Base-by-base conservation (phyloP, 1,140 invertebrate species). In the Penaeus indicus region DNA sequence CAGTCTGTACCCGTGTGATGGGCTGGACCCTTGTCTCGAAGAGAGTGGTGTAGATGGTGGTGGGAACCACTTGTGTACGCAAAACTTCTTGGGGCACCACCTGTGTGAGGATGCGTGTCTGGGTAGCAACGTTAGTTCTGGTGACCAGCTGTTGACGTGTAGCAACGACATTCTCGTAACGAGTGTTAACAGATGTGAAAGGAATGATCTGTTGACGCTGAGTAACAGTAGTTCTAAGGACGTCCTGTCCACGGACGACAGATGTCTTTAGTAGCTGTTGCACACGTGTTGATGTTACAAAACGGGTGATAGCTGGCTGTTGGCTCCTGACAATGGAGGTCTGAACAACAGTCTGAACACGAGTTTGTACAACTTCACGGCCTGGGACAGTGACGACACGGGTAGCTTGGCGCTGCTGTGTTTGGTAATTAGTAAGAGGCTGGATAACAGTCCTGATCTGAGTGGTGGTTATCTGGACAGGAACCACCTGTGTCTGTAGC, bases 1-100 rank as follows among this genome's bases (percentile, higher is more conserved):
- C 85, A 10, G 86, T 88, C 89, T 84, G 86, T 18, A 88, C 83
- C 81, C 84, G 89, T 60, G 86, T 90, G 85, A 90, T 85, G 80
- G 89, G 82, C 77, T 88, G 85, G n/a, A 88, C 84, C 22, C 64
- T 54, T 21, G 86, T 88, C 81, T 84, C 47, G 38, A 75, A 89
- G 47, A 67, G 22, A 77, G 88, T 89, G 62, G 83, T 85, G 83
- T 79, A 85, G 83, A 89, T 81, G 77, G 78, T 81, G 54, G 25
- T 88, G 75, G 85, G 79, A 60, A 87, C 84, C 54, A 85, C 83
- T n/a, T 80, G 89, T 10, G 89, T 90, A 1, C 61, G 27, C 4
- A 90, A 85, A 4, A 90, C 85, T 72, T 87, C 86, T n/a, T 90
- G 89, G n/a, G 89, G 82, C 13, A 90, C 89, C n/a, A 83, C 82